Evolutionary conservation across 2,888 invertebrate species (phyloP), one percentile per base, ranked within the genome.

Genomic region (Cataglyphis cursor): DNA sequence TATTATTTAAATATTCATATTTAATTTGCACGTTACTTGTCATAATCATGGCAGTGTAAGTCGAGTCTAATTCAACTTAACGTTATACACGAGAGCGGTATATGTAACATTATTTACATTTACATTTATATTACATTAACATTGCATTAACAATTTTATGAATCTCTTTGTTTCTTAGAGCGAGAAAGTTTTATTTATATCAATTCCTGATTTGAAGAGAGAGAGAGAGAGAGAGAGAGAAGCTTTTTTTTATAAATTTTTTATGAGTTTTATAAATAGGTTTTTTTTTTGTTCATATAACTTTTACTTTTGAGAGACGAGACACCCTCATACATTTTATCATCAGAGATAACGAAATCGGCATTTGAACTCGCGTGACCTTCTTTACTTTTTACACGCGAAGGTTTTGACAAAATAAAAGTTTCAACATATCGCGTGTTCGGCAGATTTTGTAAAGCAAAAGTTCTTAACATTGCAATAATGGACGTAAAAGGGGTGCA

Each of bases 251-350:
- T 48, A 48, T 48, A 48, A 48, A 48, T 48, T 48, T 48, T 0
- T 18, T 48, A 48, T n/a, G 18, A 48, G 48, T 48, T 48, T 48
- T n/a, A 48, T 48, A 18, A 48, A 18, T 48, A 18, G 38, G 18
- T 54, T 15, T 54, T 3, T 35, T 66, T 24, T 51, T 38, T 24
- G 54, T 38, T 68, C n/a, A 28, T 38, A 51, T 28, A 76, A 66
- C 76, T 76, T 66, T 12, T 31, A 31, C 31, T 75, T 51, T 66
- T 38, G 21, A 65, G 65, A 51, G 48, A 59, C 57, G 48, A 83
- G 59, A n/a, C 6, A 24, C 10, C 70, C 10, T 57, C 81, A 68
- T 78, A 85, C 64, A 62, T 83, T 62, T n/a, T 12, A 44, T 12
- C n/a, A 48, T n/a, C 0, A 18, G n/a, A 44, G 68, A 48, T 76